These are phyloP conservation scores for Poecile montanus DNA, from an alignment of 2,797 vertebrate genomes.

Conservation along the genomic window DNA sequence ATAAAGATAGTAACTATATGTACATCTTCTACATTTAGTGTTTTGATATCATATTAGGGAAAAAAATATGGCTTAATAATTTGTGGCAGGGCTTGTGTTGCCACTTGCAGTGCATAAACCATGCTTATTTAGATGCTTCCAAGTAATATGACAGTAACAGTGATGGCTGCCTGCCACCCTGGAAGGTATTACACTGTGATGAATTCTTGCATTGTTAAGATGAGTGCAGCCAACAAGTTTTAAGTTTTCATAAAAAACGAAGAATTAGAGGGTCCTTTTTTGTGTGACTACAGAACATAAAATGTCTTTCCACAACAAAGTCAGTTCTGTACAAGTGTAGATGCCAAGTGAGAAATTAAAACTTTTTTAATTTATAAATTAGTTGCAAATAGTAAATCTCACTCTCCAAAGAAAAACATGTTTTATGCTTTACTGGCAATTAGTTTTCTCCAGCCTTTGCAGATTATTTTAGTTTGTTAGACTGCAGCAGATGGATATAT, in stretches of 20 bases:
- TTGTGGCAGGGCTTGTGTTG: not conserved
- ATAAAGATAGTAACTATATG: not conserved
- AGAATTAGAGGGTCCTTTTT: not conserved
- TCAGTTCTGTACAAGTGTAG: not conserved
- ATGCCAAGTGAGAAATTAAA: constrained; percentile 1
- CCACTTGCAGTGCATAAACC: not conserved
- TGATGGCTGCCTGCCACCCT: not conserved
- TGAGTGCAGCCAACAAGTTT: not conserved
- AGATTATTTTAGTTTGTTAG: constrained; percentile 2
- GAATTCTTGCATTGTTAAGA: not conserved
- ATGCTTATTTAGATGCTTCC: not conserved
- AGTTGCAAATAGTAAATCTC: not conserved
- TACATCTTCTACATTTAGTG: not conserved
- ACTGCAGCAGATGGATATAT: not conserved
- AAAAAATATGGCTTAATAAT: not conserved
- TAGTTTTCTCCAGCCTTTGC: not conserved
- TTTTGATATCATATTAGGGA: not conserved
- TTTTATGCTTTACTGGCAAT: not conserved
- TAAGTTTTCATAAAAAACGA: not conserved
- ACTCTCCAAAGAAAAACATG: not conserved
- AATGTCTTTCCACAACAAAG: not conserved
- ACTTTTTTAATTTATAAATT: constrained; percentile 7
- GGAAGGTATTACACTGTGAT: not conserved
- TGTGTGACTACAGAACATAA: not conserved
- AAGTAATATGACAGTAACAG: not conserved